Evolutionary conservation across 2,888 invertebrate species (phyloP).

Genomic region (Catocala nupta): DNA sequence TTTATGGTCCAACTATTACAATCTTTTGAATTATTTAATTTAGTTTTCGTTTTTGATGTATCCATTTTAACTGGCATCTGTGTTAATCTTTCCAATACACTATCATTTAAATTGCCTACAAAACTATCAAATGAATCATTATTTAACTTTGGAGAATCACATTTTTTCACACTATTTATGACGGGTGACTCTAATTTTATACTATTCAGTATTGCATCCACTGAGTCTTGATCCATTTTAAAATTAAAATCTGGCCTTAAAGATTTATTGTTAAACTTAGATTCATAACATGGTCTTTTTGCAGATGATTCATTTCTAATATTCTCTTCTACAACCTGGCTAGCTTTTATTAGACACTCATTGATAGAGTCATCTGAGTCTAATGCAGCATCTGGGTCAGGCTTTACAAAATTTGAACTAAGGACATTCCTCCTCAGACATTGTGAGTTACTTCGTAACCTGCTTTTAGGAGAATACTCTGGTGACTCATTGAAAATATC

Average conservation of each 20-base stretch:
- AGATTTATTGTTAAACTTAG: constrained; percentile 42
- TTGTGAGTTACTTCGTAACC: constrained; percentile 62
- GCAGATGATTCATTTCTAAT: constrained; percentile 61
- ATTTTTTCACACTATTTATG: constrained; percentile 63
- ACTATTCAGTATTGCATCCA: constrained; percentile 76
- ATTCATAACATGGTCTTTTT: constrained; percentile 61
- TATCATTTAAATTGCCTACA: constrained; percentile 80
- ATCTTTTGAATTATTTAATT: constrained; percentile 35
- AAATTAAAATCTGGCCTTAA: constrained; percentile 55
- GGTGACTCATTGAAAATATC: constrained; percentile 75
- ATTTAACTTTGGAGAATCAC: constrained; percentile 66
- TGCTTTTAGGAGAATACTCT: constrained; percentile 75
- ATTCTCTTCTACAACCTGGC: constrained; percentile 82
- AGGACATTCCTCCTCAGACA: constrained; percentile 79
- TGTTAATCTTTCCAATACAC: constrained; percentile 76
- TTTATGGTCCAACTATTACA: constrained; percentile 65
- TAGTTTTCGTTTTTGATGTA: constrained; percentile 43
- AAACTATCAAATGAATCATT: constrained; percentile 84
- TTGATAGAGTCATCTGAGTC: constrained; percentile 86
- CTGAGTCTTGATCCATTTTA: constrained; percentile 75
- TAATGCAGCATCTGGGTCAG: constrained; percentile 73
- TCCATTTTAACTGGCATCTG: constrained; percentile 70
- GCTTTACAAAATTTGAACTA: constrained; percentile 77
- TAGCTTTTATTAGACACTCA: constrained; percentile 81
- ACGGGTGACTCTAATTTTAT: constrained; percentile 75